Evolutionary conservation across 2,797 vertebrate species (phyloP).

Genomic region (Lindbergichthys nudifrons): DNA sequence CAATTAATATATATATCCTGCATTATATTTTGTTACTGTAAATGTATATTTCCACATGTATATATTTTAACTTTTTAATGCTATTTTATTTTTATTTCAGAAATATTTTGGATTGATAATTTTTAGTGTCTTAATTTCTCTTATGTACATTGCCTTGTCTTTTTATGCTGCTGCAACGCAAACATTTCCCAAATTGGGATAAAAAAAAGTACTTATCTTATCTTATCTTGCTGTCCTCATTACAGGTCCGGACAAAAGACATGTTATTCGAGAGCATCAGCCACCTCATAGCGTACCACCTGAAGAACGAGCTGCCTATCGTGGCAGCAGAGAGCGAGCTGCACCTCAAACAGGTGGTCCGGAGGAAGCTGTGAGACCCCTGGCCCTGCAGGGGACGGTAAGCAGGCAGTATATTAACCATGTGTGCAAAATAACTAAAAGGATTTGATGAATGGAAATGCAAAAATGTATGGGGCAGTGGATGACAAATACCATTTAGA

Average conservation of each 20-base stretch:
- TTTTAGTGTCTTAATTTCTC: no score
- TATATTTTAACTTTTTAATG: no score
- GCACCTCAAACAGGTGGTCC: slow-evolving; percentile 92
- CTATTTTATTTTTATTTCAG: no score
- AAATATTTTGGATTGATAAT: no score
- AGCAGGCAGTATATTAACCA: slow-evolving; percentile 7
- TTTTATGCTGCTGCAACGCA: no score
- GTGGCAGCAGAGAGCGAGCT: slow-evolving; percentile 95
- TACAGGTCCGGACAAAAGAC: slow-evolving; percentile 96
- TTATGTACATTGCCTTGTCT: no score
- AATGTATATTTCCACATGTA: no score
- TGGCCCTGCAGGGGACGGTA: slow-evolving; percentile 43
- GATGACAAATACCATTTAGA: neutral
- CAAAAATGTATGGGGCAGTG: neutral
- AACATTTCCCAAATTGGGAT: no score
- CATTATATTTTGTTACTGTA: no score
- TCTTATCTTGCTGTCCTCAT: neutral
- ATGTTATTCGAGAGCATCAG: slow-evolving; percentile 98
- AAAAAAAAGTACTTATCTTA: neutral
- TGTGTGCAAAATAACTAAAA: neutral
- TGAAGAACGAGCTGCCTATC: slow-evolving; percentile 94
- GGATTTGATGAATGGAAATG: slow-evolving; percentile 4
- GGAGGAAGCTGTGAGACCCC: slow-evolving; percentile 86
- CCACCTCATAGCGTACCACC: slow-evolving; percentile 95
- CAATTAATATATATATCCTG: no score